Evolutionary conservation across 2,797 vertebrate species (phyloP), one percentile per base, ranked within the genome.

Genomic region (Phrynocephalus guinanensis): DNA sequence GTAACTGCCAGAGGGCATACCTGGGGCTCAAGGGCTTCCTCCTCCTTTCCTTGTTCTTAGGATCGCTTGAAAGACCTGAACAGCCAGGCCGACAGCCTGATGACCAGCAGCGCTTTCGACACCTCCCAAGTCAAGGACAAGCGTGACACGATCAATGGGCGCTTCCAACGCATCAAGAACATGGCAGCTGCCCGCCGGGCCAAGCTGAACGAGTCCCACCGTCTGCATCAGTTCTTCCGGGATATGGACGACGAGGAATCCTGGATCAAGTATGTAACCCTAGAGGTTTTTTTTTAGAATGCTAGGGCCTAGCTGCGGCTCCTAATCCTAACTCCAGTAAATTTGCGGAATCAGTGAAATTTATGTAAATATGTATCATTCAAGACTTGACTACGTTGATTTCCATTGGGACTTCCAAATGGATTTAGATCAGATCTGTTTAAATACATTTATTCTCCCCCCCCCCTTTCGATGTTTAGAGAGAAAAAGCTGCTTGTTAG

Each of bases 221-320:
- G 99, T 77, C 95, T 99, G 95, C 99, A 99, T 91, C 99, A 99
- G 97, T 99, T 99, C 95, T 99, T 99, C 96, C 98, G 99, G 16
- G 99, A 99, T 93, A 97, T 99, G 97, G 99, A 99, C 0, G 99
- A 99, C 0, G 99, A 99, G 88, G 99, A 99, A 93, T 99, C 99
- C 70, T 99, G 99, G 99, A 99, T 99, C 95, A 99, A 99, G 99
- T 99, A 94, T 60, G 98, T 94, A 28, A 2, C 50, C 38, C 50
- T 44, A 38, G 3, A 11, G 10, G 56, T 63, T 30, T 79, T 0
- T 67, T 30, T 79, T 0, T 15, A 3, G 48, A 13, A 10, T 11
- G 22, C 52, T 1, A 56, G 52, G 52, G 13, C 13, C 52, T 13
- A 56, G 13, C 9, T 56, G 13, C 52, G 13, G 8, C 52, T 56